Evolutionary conservation across 2,888 invertebrate species (phyloP).

Genomic region (Nymphalis urticae): DNA sequence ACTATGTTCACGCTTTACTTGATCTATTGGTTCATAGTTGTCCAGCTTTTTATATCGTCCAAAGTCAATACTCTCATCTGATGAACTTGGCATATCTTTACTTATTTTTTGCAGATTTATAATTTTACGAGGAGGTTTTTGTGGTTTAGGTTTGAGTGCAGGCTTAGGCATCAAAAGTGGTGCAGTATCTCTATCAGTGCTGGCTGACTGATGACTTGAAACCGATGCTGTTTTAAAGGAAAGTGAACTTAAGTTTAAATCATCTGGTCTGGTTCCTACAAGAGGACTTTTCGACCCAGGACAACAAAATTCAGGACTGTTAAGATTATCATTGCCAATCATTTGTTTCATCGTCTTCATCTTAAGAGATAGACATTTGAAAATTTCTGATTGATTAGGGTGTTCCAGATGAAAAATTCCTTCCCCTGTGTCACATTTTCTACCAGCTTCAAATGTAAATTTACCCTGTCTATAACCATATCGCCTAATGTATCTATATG

Average conservation of each 20-base stretch:
- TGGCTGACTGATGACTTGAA: constrained; percentile 66
- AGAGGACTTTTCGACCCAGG: constrained; percentile 91
- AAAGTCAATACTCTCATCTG: constrained; percentile 72
- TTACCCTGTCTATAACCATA: constrained; percentile 93
- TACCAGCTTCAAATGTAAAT: constrained; percentile 93
- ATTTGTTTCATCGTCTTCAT: constrained; percentile 94
- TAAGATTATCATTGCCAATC: constrained; percentile 85
- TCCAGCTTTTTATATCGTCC: constrained; percentile 80
- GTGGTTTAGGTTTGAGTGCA: constrained; percentile 83
- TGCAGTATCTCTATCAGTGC: constrained; percentile 67
- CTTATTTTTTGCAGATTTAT: constrained; percentile 68
- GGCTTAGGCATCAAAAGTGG: constrained; percentile 79
- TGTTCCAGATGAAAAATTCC: constrained; percentile 91
- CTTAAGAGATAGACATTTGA: constrained; percentile 89
- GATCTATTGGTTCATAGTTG: constrained; percentile 76
- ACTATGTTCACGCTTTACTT: constrained; percentile 73
- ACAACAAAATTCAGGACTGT: constrained; percentile 86
- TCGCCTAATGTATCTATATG: constrained; percentile 90
- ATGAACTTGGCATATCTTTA: constrained; percentile 65
- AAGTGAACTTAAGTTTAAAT: constrained; percentile 70
- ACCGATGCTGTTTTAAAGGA: constrained; percentile 73
- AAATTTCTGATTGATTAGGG: constrained; percentile 91
- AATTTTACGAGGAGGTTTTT: constrained; percentile 83
- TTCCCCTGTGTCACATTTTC: constrained; percentile 93
- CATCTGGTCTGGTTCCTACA: constrained; percentile 82